Conservation (phyloP, 2,113 vertebrate genomes). For the Bubo scandiacus region DNA sequence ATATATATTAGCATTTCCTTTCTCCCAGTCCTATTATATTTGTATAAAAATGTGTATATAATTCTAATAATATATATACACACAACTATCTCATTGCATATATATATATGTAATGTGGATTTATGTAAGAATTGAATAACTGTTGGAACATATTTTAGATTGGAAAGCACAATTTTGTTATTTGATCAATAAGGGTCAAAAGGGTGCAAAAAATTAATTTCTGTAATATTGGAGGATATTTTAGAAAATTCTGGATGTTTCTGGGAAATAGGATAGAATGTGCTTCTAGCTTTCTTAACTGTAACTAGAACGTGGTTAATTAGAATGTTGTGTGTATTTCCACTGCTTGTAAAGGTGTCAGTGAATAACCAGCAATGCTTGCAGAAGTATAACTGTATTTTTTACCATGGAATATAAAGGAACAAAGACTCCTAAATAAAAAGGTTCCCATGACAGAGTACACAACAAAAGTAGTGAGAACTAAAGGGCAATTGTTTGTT, state of each 20-base stretch:
- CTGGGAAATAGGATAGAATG: background rate
- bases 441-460: background rate
- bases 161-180: background rate
- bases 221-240: background rate
- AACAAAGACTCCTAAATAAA: background rate
- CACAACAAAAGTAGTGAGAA: background rate
- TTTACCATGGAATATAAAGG: background rate
- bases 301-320: background rate
- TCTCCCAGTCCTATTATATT: background rate
- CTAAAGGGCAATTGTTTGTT: background rate
- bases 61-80: background rate
- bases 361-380: background rate
- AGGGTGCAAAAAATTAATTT: background rate
- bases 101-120: background rate
- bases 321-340: background rate
- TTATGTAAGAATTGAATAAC: background rate
- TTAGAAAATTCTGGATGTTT: background rate
- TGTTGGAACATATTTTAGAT: background rate
- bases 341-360: background rate
- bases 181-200: background rate
- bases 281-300: background rate
- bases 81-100: background rate
- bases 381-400: background rate
- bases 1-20: background rate
- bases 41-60: background rate